Conservation (phyloP, 2,888 invertebrate species). For the Thereva nobilitata region DNA sequence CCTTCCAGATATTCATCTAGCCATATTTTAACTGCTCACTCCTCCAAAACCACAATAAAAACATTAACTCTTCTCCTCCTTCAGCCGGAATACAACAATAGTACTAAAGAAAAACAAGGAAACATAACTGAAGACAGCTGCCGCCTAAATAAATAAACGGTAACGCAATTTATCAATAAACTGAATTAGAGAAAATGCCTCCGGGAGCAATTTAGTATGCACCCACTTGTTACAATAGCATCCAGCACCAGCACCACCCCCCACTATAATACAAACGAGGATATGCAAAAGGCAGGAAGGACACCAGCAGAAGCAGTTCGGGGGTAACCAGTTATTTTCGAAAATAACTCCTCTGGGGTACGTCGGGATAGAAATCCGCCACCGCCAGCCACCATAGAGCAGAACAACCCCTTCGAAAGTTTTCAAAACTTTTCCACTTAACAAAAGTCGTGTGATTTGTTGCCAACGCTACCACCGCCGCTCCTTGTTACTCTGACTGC, state of each 20-base stretch:
- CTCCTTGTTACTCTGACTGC: background rate
- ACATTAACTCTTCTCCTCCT: too few species aligned
- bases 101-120: conserved; percentile 7
- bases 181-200: conserved; percentile 38
- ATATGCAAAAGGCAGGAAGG: too few species aligned
- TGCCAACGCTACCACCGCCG: background rate
- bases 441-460: conserved; percentile 37
- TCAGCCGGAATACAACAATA: background rate
- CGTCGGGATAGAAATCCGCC: conserved; percentile 7
- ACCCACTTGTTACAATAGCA: conserved; percentile 37
- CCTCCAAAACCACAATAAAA: too few species aligned
- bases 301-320: too few species aligned
- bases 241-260: too few species aligned
- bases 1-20: too few species aligned
- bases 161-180: conserved; percentile 39
- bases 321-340: too few species aligned
- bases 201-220: conserved; percentile 39
- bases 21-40: too few species aligned
- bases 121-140: background rate
- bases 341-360: background rate
- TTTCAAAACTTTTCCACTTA: conserved; percentile 38
- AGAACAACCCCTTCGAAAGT: conserved; percentile 13
- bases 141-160: conserved; percentile 29
- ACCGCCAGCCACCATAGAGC: background rate
- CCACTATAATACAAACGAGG: too few species aligned